Evolutionary conservation across 2,888 invertebrate genomes (phyloP).

Genomic region (Oeneis ivallda): DNA sequence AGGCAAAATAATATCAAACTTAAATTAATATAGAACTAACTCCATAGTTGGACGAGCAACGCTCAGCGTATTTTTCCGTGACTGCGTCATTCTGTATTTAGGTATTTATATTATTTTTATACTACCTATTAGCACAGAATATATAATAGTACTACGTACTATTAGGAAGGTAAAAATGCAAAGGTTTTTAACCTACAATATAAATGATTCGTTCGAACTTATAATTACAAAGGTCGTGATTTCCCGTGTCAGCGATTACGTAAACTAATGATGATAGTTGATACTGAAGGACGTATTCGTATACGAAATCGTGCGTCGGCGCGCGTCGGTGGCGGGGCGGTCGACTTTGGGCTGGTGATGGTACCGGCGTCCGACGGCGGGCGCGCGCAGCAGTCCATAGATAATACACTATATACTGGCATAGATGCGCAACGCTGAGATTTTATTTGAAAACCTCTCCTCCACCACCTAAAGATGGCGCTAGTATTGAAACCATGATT

Average conservation of each 20-base stretch:
- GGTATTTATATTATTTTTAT: neutral
- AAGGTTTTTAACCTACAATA: neutral
- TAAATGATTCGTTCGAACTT: neutral
- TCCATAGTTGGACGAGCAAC: too few species aligned
- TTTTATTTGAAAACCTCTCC: too few species aligned
- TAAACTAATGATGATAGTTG: neutral
- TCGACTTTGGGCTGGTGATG: neutral
- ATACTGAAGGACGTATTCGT: conserved; percentile 82
- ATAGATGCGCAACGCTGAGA: too few species aligned
- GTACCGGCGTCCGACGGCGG: neutral
- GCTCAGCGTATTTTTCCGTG: too few species aligned
- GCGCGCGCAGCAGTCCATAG: neutral
- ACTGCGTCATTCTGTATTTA: neutral
- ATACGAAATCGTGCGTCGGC: conserved; percentile 62
- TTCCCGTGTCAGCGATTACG: conserved; percentile 21
- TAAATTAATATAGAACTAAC: too few species aligned
- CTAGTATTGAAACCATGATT: too few species aligned
- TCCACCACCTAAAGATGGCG: too few species aligned
- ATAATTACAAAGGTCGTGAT: conserved; percentile 25
- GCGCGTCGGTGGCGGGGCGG: neutral
- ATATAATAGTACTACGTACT: too few species aligned
- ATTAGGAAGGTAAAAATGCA: neutral
- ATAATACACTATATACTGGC: too few species aligned
- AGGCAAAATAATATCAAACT: too few species aligned
- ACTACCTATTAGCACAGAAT: too few species aligned